Evolutionary conservation across 2,888 invertebrate genomes (phyloP).

Genomic region (Chaetogeoica ovagalla): DNA sequence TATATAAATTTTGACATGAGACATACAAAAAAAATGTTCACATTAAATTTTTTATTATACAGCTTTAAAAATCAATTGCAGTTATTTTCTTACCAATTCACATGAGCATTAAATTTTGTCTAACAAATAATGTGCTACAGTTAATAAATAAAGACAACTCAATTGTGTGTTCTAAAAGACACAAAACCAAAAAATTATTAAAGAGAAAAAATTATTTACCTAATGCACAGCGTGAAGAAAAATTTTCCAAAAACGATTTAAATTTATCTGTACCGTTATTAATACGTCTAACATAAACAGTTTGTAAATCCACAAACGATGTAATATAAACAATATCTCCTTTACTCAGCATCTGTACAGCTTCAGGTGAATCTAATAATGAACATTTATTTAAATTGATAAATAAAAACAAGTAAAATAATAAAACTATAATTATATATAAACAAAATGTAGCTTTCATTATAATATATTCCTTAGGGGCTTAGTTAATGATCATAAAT

Average conservation of each 20-base stretch:
- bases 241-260: conserved; percentile 40
- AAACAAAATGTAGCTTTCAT: neutral
- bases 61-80: no score
- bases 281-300: conserved; percentile 37
- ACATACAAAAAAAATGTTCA: no score
- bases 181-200: neutral
- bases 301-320: conserved; percentile 21
- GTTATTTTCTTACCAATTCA: no score
- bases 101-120: no score
- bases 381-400: neutral
- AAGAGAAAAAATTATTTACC: neutral
- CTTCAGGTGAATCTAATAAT: conserved; percentile 43
- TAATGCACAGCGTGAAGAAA: conserved; percentile 20
- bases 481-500: neutral
- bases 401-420: neutral
- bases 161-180: neutral
- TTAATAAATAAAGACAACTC: neutral
- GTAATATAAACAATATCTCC: conserved; percentile 45
- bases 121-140: neutral
- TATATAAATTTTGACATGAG: no score
- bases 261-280: conserved; percentile 43
- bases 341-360: conserved; percentile 27
- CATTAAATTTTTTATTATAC: no score
- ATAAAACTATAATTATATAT: neutral
- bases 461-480: neutral